A percentile compares a stretch with the other conserved stretches of the same genome.
Evolutionary conservation across 2,113 vertebrate genomes (phyloP).

Genomic region (Hippopotamus amphibius): DNA sequence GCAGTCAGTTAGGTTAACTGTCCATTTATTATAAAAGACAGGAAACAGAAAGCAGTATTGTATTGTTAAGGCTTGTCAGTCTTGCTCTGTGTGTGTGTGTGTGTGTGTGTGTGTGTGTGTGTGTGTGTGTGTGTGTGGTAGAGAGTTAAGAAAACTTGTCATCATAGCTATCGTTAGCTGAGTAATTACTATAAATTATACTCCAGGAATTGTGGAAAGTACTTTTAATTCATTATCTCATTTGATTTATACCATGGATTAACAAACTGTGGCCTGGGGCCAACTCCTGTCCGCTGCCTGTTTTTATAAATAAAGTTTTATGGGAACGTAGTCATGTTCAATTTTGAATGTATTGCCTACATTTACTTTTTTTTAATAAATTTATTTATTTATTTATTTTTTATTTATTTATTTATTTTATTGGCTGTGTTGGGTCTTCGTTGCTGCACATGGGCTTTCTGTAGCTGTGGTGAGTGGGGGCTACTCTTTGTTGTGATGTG

Average conservation of each 20-base stretch:
- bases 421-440: no score
- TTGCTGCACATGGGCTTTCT: no score
- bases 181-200: not conserved
- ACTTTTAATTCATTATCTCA: not conserved
- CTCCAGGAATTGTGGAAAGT: not conserved
- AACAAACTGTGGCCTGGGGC: not conserved
- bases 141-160: not conserved
- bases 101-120: not conserved
- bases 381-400: no score
- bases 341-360: not conserved
- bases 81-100: not conserved
- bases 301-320: not conserved
- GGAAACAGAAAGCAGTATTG: not conserved
- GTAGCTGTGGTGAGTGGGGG: no score
- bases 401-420: no score
- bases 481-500: no score
- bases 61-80: not conserved
- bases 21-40: not conserved
- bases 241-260: not conserved
- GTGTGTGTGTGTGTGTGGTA: not conserved
- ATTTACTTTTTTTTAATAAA: not conserved
- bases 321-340: not conserved
- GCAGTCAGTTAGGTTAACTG: not conserved
- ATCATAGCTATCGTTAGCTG: not conserved
- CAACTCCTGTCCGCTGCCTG: not conserved